A percentile compares a stretch with the other conserved stretches of the same genome.
These are phyloP conservation scores for Porites evermanni DNA, from an alignment of 92 coral and sea anemone genomes.

Conservation along the genomic window DNA sequence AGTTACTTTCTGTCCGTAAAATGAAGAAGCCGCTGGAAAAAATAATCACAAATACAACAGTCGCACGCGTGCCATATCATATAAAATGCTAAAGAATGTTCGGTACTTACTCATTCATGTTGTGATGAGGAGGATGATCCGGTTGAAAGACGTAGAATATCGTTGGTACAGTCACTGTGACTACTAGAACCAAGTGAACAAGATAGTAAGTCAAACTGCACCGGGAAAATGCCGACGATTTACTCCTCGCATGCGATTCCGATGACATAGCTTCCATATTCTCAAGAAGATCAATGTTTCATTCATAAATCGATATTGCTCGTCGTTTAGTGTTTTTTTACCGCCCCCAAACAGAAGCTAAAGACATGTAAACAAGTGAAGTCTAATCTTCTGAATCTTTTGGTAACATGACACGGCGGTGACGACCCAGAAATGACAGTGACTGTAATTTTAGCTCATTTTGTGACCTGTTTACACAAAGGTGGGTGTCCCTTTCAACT, in stretches of 20 bases:
- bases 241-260: not conserved
- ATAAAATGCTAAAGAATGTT: not conserved
- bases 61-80: not conserved
- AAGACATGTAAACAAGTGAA: slow-evolving; percentile 17
- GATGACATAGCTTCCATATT: slow-evolving; percentile 5
- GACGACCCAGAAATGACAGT: not conserved
- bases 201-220: slow-evolving; percentile 30
- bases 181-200: slow-evolving; percentile 64
- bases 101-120: slow-evolving; percentile 46
- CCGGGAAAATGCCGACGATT: not conserved
- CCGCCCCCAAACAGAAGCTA: not conserved
- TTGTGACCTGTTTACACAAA: slow-evolving; percentile 24
- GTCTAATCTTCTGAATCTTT: not conserved
- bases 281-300: not conserved
- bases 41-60: no score
- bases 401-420: not conserved
- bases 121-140: slow-evolving; percentile 64
- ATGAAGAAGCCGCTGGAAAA: no score
- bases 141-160: slow-evolving; percentile 78
- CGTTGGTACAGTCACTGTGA: slow-evolving; percentile 77
- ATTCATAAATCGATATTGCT: not conserved
- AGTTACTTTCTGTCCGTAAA: no score
- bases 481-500: not conserved
- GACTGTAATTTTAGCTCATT: slow-evolving; percentile 11
- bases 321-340: not conserved